Evolutionary conservation across 2,113 vertebrate species (phyloP).

Genomic region (Herpailurus yagouaroundi): DNA sequence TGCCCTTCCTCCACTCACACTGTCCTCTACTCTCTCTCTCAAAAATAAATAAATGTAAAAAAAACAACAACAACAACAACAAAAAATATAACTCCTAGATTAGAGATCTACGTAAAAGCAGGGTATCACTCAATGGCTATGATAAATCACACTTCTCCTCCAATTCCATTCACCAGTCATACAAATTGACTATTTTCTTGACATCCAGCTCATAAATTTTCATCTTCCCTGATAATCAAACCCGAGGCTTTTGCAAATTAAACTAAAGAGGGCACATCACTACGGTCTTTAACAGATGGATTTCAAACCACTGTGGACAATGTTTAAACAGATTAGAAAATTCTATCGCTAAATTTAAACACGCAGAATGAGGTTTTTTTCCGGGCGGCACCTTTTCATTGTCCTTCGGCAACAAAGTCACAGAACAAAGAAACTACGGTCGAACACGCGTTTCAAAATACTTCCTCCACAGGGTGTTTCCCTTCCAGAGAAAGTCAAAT

Average conservation of each 20-base stretch:
- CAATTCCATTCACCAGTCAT: background rate
- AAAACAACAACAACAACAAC: background rate
- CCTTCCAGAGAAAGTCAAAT: background rate
- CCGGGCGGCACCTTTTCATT: background rate
- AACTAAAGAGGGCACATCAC: background rate
- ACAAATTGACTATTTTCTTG: background rate
- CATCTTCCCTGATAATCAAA: background rate
- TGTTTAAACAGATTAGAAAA: background rate
- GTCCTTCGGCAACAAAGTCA: background rate
- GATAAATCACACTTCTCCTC: background rate
- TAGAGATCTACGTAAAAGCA: background rate
- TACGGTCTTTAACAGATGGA: background rate
- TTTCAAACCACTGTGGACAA: background rate
- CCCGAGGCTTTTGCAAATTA: background rate
- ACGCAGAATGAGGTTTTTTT: background rate
- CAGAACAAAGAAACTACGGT: background rate
- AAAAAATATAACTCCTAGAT: background rate
- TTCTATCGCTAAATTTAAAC: constrained; percentile 3
- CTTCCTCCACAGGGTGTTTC: background rate
- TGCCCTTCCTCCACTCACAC: too few species aligned
- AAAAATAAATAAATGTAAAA: too few species aligned
- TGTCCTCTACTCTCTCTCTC: too few species aligned
- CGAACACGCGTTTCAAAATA: background rate
- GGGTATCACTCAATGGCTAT: background rate
- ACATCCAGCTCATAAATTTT: background rate